These are phyloP conservation scores for Saturnia pavonia DNA, from an alignment of 2,888 invertebrate species.

Conservation along the genomic window DNA sequence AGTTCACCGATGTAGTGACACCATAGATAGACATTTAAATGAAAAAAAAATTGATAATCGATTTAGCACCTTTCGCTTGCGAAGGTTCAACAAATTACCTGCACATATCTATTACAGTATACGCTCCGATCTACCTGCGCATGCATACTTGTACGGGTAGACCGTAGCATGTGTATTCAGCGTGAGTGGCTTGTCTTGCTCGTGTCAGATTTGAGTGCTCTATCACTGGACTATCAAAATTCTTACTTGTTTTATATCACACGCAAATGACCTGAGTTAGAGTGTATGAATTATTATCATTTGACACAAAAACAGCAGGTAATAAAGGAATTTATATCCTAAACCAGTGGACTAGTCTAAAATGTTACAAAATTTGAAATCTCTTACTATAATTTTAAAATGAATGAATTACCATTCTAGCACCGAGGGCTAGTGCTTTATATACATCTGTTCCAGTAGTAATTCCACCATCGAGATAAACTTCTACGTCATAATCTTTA, in stretches of 20 bases:
- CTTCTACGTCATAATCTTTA: slow-evolving; percentile 84
- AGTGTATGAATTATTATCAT: neutral
- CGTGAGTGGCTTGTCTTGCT: too few relatives aligned
- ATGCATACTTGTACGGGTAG: too few relatives aligned
- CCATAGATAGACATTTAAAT: too few relatives aligned
- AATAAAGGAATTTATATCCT: neutral
- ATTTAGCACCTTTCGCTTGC: too few relatives aligned
- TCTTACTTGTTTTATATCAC: neutral
- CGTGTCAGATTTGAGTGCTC: too few relatives aligned
- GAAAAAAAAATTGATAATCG: too few relatives aligned
- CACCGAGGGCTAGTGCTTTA: slow-evolving; percentile 95
- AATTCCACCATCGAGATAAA: slow-evolving; percentile 95
- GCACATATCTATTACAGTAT: too few relatives aligned
- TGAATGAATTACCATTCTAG: slow-evolving; percentile 85
- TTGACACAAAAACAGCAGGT: neutral
- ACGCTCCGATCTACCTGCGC: too few relatives aligned
- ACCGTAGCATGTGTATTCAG: too few relatives aligned
- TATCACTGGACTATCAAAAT: too few relatives aligned
- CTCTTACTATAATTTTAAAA: neutral
- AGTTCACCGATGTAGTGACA: too few relatives aligned
- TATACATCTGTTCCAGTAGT: slow-evolving; percentile 92
- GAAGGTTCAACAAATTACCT: too few relatives aligned
- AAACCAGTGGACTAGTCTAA: neutral
- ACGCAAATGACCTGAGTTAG: neutral
- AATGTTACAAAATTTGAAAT: neutral